These are phyloP conservation scores for Iselma pallidipennis DNA, from an alignment of 2,888 invertebrate genomes.

Conservation along the genomic window DNA sequence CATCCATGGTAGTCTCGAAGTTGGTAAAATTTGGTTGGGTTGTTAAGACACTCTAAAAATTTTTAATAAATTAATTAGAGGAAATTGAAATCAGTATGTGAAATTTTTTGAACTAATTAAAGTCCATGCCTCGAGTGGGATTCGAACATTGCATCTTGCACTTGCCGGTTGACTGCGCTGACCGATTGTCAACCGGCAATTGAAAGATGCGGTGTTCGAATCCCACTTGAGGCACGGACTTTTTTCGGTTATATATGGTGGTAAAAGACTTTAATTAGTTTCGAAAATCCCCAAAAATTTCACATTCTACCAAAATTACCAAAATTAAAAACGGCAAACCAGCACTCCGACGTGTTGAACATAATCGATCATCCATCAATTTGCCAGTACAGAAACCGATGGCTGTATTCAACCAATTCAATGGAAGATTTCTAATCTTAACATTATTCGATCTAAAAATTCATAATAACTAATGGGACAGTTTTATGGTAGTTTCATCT, in stretches of 20 bases:
- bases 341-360: constrained; percentile 88
- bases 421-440: constrained; percentile 63
- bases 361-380: constrained; percentile 61
- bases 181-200: no score
- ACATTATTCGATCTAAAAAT: constrained; percentile 46
- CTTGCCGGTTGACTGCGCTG: no score
- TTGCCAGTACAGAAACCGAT: constrained; percentile 61
- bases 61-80: not conserved
- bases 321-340: constrained; percentile 93
- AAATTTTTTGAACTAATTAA: no score
- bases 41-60: constrained; percentile 71
- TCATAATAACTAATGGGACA: constrained; percentile 14
- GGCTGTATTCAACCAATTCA: constrained; percentile 67
- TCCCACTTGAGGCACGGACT: no score
- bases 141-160: no score
- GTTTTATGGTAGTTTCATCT: constrained; percentile 12
- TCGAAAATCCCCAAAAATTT: not conserved
- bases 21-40: constrained; percentile 62
- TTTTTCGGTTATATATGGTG: no score
- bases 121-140: no score
- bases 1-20: constrained; percentile 63
- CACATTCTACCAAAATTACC: constrained; percentile 53
- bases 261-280: no score
- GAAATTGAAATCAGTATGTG: no score
- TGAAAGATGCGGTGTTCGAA: no score